Evolutionary conservation across 1,140 invertebrate species (phyloP), one percentile per base, ranked within the genome.

Genomic region (Neotoxoptera formosana): DNA sequence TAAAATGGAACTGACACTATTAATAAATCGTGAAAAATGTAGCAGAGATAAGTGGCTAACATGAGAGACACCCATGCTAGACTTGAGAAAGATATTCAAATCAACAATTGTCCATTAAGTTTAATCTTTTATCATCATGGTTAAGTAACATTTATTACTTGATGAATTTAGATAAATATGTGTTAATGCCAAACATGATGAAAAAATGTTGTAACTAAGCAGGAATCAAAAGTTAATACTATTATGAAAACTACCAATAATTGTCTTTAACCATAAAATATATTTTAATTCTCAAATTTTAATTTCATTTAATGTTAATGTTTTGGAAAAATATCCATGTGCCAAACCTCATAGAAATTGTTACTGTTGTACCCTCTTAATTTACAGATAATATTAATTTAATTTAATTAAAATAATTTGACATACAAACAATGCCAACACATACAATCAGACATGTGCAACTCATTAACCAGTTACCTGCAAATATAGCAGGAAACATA

Each of bases 391-490:
- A 25, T 45, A 90, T 90, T 45, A 17, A 90, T 90, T 90, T 2
- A 34, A 45, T 20, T 45, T 36, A 47, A 83, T 8, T 81, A 48
- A 83, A 83, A 92, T 83, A 81, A 92, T 36, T 51, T 51, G 90
- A 36, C 30, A 76, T 17, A 48, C 20, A 36, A 25, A 92, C 30
- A 92, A 92, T 83, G 21, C 67, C 45, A 92, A 92, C 48, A 81
- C 67, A 51, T 81, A 92, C 48, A 83, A 92, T 81, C n/a, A 92
- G 48, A 76, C 90, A 92, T 83, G 67, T 83, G 36, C 60, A 48
- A 92, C 67, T 92, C 47, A 92, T 48, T 34, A 92, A 92, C 60
- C 67, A 92, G 51, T 36, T 83, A 34, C 90, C 76, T 92, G 90
- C 25, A 83, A 92, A 92, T 91, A 91, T 90, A 90, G 53, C n/a